These are phyloP conservation scores for Brachionus manjavacas DNA, from an alignment of 1,140 invertebrate genomes.

Conservation along the genomic window DNA sequence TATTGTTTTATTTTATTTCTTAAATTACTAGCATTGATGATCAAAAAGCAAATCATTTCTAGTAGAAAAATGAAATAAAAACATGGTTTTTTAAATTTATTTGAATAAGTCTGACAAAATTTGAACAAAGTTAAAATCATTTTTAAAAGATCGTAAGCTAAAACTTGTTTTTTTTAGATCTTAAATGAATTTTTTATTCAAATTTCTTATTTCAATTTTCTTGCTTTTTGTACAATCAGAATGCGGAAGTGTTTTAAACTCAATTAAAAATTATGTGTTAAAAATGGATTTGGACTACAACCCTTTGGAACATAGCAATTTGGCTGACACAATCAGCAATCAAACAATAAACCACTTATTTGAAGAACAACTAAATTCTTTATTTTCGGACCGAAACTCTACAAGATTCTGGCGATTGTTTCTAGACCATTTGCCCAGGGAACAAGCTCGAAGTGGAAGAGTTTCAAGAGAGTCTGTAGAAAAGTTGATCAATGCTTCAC, in stretches of 20 bases:
- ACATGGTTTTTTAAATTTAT: background rate
- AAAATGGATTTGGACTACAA: constrained; percentile 7
- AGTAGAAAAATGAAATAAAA: background rate
- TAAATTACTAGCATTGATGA: background rate
- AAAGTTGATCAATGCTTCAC: background rate
- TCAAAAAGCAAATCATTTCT: background rate
- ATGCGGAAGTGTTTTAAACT: background rate
- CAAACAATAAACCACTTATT: background rate
- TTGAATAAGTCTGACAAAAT: background rate
- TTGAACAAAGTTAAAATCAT: background rate
- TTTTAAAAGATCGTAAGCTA: background rate
- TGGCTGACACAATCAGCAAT: background rate
- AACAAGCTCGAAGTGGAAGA: background rate
- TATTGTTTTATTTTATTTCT: background rate
- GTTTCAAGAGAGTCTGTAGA: background rate
- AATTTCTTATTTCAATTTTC: background rate
- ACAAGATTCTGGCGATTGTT: background rate
- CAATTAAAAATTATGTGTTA: background rate
- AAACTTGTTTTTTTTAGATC: background rate
- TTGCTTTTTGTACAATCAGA: background rate
- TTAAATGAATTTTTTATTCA: background rate
- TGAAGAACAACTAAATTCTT: background rate
- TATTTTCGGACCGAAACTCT: background rate
- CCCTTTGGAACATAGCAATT: background rate
- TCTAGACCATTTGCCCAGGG: background rate